A percentile compares a stretch with the other conserved stretches of the same genome.
Evolutionary conservation across 2,888 invertebrate genomes (phyloP).

Genomic region (Selenia dentaria): DNA sequence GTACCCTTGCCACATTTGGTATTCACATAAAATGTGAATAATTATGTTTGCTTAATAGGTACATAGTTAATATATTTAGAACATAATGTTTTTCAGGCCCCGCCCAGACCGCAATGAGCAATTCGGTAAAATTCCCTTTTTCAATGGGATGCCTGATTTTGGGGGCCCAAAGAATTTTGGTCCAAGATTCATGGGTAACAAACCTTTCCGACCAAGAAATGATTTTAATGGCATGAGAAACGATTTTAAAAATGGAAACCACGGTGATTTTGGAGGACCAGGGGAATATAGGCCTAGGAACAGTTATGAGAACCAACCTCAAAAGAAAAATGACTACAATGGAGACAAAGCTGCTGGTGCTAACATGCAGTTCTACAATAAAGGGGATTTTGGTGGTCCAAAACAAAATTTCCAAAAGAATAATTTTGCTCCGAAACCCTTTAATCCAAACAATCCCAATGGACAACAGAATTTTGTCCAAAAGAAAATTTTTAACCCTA

Average conservation of each 20-base stretch:
- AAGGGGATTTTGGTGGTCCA: slow-evolving; percentile 78
- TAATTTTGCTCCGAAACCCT: slow-evolving; percentile 69
- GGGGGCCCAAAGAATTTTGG: slow-evolving; percentile 80
- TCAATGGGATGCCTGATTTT: slow-evolving; percentile 73
- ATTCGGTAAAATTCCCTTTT: slow-evolving; percentile 84
- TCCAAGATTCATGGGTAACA: slow-evolving; percentile 73
- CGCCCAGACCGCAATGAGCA: slow-evolving; percentile 87
- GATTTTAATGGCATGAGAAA: slow-evolving; percentile 78
- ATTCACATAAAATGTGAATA: no score
- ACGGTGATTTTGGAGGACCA: slow-evolving; percentile 77
- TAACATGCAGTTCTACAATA: slow-evolving; percentile 72
- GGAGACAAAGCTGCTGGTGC: slow-evolving; percentile 61
- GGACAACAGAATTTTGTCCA: slow-evolving; percentile 64
- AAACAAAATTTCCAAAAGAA: slow-evolving; percentile 71
- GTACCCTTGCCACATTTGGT: no score
- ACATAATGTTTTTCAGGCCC: slow-evolving; percentile 83
- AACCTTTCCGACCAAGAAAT: slow-evolving; percentile 77
- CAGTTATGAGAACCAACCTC: slow-evolving; percentile 66
- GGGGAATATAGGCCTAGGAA: slow-evolving; percentile 74
- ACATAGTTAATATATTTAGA: no score
- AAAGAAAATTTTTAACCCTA: slow-evolving; percentile 68
- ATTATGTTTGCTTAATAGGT: no score
- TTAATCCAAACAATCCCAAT: slow-evolving; percentile 58
- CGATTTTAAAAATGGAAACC: slow-evolving; percentile 71
- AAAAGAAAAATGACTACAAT: slow-evolving; percentile 69